Conservation (phyloP, 1,140 invertebrate genomes). For the Drosophila rufa region DNA sequence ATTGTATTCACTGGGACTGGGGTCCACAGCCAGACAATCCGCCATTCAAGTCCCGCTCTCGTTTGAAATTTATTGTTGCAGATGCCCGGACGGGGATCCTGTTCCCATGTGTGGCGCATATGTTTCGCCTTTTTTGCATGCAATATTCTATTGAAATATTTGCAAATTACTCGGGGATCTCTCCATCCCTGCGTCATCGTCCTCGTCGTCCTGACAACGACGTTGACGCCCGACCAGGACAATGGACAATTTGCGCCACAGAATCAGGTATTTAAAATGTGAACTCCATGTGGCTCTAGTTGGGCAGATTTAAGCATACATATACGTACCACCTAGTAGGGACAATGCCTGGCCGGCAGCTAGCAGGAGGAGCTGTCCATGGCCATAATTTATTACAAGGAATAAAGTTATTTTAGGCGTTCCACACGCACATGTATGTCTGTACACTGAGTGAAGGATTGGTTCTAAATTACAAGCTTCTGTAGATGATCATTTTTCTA, state of each 20-base stretch:
- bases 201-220: slow-evolving; percentile 30
- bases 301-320: slow-evolving; percentile 45
- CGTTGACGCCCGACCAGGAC: slow-evolving; percentile 51
- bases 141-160: slow-evolving; percentile 81
- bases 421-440: slow-evolving; percentile 36
- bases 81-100: slow-evolving; percentile 31
- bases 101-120: slow-evolving; percentile 58
- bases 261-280: slow-evolving; percentile 78
- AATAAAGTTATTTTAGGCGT: slow-evolving; percentile 74
- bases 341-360: slow-evolving; percentile 29
- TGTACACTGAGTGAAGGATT: slow-evolving; percentile 13
- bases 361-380: slow-evolving; percentile 57
- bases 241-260: slow-evolving; percentile 63
- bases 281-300: slow-evolving; percentile 46
- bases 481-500: neutral
- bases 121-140: slow-evolving; percentile 60
- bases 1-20: slow-evolving; percentile 31
- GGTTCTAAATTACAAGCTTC: neutral
- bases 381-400: slow-evolving; percentile 71
- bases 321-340: neutral
- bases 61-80: slow-evolving; percentile 74
- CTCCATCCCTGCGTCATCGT: slow-evolving; percentile 8
- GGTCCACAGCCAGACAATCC: slow-evolving; percentile 23
- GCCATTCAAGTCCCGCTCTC: slow-evolving; percentile 65
- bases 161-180: slow-evolving; percentile 71